Evolutionary conservation across 1,140 invertebrate genomes (phyloP).

Genomic region (Coelopa frigida): DNA sequence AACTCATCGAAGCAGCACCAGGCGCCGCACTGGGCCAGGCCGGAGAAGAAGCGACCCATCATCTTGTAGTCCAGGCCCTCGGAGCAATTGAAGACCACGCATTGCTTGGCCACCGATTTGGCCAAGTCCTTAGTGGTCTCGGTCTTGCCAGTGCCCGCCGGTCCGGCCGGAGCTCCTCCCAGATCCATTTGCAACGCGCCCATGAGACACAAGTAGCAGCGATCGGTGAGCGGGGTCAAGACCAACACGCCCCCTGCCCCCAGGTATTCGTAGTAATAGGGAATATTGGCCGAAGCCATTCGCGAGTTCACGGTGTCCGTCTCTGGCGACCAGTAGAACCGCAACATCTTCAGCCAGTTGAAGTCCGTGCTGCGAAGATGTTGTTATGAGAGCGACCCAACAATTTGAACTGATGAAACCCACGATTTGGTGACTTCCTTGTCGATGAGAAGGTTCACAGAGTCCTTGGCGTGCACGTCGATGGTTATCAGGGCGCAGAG

Average conservation of each 20-base stretch:
- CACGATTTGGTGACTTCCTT: slow-evolving; percentile 56
- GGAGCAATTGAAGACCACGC: slow-evolving; percentile 87
- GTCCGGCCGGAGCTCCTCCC: slow-evolving; percentile 79
- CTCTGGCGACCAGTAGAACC: slow-evolving; percentile 82
- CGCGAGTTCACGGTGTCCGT: slow-evolving; percentile 68
- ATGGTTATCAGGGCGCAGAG: slow-evolving; percentile 79
- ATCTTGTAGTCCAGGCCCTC: slow-evolving; percentile 77
- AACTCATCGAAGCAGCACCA: slow-evolving; percentile 93
- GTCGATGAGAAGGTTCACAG: slow-evolving; percentile 64
- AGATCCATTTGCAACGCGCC: slow-evolving; percentile 78
- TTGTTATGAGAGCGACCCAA: background rate
- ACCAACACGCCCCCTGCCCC: slow-evolving; percentile 75
- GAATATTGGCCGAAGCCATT: slow-evolving; percentile 69
- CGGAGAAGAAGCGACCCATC: slow-evolving; percentile 84
- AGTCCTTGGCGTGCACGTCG: slow-evolving; percentile 81
- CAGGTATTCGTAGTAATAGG: slow-evolving; percentile 89
- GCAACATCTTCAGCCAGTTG: slow-evolving; percentile 82
- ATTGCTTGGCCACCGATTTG: slow-evolving; percentile 78
- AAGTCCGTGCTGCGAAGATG: slow-evolving; percentile 61
- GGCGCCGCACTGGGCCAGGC: slow-evolving; percentile 77
- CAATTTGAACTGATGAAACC: slow-evolving; percentile 31
- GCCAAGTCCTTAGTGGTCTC: slow-evolving; percentile 90
- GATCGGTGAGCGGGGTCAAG: slow-evolving; percentile 72
- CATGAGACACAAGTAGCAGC: slow-evolving; percentile 81
- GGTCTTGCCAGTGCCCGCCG: slow-evolving; percentile 85